These are phyloP conservation scores for Bujurquina vittata DNA, from an alignment of 2,113 vertebrate species.

Conservation along the genomic window DNA sequence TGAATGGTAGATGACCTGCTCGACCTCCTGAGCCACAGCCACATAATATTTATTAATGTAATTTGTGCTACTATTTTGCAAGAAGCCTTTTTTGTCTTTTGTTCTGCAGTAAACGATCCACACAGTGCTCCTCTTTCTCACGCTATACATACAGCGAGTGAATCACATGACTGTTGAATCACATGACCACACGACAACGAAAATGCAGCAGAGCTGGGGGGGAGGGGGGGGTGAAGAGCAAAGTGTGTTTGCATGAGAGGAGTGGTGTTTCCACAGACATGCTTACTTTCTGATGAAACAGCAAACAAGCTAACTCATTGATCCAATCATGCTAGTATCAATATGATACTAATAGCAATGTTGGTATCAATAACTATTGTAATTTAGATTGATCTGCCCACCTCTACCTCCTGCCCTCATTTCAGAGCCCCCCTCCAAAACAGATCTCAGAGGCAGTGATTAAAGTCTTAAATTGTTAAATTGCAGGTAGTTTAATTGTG, in stretches of 20 bases:
- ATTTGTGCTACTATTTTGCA: background rate
- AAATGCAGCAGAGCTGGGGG: background rate
- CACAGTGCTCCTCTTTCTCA: background rate
- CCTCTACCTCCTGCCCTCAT: background rate
- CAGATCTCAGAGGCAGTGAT: background rate
- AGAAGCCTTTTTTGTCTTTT: background rate
- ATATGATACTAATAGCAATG: background rate
- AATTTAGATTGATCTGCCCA: background rate
- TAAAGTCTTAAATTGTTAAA: background rate
- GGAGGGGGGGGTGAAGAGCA: background rate
- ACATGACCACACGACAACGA: too few relatives aligned
- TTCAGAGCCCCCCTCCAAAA: slow-evolving; percentile 15
- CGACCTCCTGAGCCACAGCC: too few relatives aligned
- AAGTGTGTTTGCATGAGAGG: too few relatives aligned
- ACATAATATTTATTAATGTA: background rate
- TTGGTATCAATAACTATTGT: background rate
- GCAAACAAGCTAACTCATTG: background rate
- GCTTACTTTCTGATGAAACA: background rate
- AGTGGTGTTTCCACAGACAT: too few relatives aligned
- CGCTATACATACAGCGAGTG: background rate
- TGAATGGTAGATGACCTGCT: too few relatives aligned
- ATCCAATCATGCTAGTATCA: background rate
- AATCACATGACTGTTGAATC: too few relatives aligned
- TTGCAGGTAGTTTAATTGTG: background rate
- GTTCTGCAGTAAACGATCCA: background rate